These are phyloP conservation scores for Epinephelus fuscoguttatus DNA, from an alignment of 2,113 vertebrate genomes.

Conservation along the genomic window DNA sequence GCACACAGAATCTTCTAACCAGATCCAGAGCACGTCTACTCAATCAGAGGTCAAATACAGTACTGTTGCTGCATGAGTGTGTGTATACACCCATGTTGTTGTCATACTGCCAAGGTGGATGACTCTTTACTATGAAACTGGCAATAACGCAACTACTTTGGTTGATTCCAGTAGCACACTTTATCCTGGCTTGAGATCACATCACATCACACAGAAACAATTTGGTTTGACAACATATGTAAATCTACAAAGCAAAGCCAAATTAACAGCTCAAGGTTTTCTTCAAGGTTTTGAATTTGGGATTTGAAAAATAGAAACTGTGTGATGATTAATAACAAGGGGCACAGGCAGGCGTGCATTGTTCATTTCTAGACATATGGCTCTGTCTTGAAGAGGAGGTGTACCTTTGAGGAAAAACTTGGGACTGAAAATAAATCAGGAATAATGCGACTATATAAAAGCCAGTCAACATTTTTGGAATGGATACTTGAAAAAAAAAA, in stretches of 20 bases:
- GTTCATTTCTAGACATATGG: slow-evolving; percentile 50
- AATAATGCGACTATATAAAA: slow-evolving; percentile 25
- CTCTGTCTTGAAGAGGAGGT: slow-evolving; percentile 33
- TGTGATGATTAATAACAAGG: slow-evolving; percentile 34
- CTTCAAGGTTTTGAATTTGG: slow-evolving; percentile 11
- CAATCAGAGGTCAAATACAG: slow-evolving; percentile 62
- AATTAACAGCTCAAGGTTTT: slow-evolving; percentile 15
- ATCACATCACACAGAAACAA: slow-evolving; percentile 1
- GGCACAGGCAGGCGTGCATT: slow-evolving; percentile 8
- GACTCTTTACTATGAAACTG: slow-evolving; percentile 1
- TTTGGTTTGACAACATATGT: neutral
- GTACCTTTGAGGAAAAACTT: slow-evolving; percentile 34
- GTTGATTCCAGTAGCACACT: slow-evolving; percentile 13
- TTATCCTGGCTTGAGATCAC: neutral
- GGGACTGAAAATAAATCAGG: slow-evolving; percentile 34
- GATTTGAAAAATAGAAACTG: slow-evolving; percentile 25
- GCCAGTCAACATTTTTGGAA: slow-evolving; percentile 42
- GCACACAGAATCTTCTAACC: slow-evolving; percentile 56
- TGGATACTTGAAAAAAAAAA: neutral
- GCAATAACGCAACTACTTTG: slow-evolving; percentile 15
- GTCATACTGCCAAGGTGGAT: slow-evolving; percentile 30
- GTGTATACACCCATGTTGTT: slow-evolving; percentile 26
- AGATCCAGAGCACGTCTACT: slow-evolving; percentile 59
- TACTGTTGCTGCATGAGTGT: slow-evolving; percentile 17
- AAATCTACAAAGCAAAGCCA: slow-evolving; percentile 25